Base-by-base conservation (phyloP, 1,140 invertebrate species). In the Zaprionus tsacasi region DNA sequence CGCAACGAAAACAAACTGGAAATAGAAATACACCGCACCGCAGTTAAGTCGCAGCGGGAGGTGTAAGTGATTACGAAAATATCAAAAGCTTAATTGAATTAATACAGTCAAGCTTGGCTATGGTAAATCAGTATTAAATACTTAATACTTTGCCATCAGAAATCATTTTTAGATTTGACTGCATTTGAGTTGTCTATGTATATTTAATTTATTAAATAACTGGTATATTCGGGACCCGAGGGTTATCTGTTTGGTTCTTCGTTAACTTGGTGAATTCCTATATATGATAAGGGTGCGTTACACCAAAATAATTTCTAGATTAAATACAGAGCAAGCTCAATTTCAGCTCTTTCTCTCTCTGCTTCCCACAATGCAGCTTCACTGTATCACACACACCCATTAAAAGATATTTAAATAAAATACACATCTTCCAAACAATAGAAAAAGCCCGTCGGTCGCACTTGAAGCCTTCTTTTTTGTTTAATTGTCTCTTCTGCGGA, bases 401-500 rank as follows among this genome's bases (percentile, higher is more conserved):
- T 55, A 40, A 55, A 55, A 11, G 40, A 43, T 17, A 50, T 50
- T 25, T 33, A 30, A 64, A 55, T 25, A 45, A 40, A 15, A 15
- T 17, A 50, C 33, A 54, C 36, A 54, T 30, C 21, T 25, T 33
- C 10, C 36, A 27, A 54, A 63, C 48, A 64, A 52, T 64, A 54
- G 60, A 52, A 35, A 38, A 43, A 21, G 4, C 45, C 45, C 45
- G 45, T 21, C 63, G 52, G 21, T 21, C 54, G 54, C 61, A 55
- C 36, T 45, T 48, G 36, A 57, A 57, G 38, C 54, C 38, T 21
- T 3, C 27, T 30, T 30, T 30, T 30, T 25, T 35, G 33, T 67
- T 67, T 57, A 67, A 57, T 56, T 67, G 38, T 67, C 38, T 8
- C 35, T 30, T 25, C n/a, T 52, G 25, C 25, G 59, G 12, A 56